phyloP scores from a whole-genome alignment of 2,113 vertebrate genomes.

The Neolamprologus brichardi region DNA sequence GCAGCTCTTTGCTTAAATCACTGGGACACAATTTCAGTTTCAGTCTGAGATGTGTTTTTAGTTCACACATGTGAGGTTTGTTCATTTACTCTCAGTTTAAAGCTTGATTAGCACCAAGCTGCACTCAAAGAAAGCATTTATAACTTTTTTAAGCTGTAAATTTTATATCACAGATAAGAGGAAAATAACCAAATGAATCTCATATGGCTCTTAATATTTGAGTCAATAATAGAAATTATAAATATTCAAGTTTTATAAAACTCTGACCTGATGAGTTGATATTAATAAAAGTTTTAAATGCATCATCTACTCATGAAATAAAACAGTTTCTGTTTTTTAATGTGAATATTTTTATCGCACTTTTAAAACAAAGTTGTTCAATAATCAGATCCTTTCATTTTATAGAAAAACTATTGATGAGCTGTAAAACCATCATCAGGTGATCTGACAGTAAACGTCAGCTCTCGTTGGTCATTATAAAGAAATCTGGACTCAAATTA shows the following conservation, averaged over 20 bases:
- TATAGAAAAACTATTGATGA: background rate
- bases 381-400: background rate
- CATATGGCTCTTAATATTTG: background rate
- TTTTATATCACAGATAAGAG: background rate
- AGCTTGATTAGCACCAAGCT: fast-evolving
- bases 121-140: background rate
- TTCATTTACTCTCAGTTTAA: background rate
- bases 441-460: background rate
- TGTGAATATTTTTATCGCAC: background rate
- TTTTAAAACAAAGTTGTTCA: background rate
- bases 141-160: background rate
- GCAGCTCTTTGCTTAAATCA: background rate
- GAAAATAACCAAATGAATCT: background rate
- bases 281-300: background rate
- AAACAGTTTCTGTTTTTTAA: background rate
- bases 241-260: background rate
- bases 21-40: fast-evolving
- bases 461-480: background rate
- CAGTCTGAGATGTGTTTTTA: background rate
- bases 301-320: background rate
- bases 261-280: background rate
- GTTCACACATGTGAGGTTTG: background rate
- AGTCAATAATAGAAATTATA: background rate
- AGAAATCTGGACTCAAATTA: background rate
- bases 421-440: background rate